Evolutionary conservation across 2,888 invertebrate genomes (phyloP).

Genomic region (Lordiphosa andalusiaca): DNA sequence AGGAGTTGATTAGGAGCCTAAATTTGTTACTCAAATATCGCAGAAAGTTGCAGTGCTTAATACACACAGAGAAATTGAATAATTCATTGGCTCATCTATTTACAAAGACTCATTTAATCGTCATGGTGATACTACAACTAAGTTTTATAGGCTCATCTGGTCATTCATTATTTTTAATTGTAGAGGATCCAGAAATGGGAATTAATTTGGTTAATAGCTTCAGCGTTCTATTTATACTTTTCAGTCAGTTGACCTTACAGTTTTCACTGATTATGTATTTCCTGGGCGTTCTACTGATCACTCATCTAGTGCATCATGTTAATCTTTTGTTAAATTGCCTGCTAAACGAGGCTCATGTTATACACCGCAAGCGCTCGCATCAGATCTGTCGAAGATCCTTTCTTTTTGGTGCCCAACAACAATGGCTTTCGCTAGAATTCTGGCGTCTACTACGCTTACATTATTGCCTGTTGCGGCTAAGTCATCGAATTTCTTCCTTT

Average conservation of each 20-base stretch:
- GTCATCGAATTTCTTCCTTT: constrained; percentile 41
- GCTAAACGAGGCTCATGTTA: constrained; percentile 32
- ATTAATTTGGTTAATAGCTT: constrained; percentile 24
- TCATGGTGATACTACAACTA: constrained; percentile 13
- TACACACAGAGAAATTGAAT: constrained; percentile 24
- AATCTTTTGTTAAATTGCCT: constrained; percentile 52
- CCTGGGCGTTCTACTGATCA: constrained; percentile 50
- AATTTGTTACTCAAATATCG: constrained; percentile 53
- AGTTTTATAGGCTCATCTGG: constrained; percentile 25
- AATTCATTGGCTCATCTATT: constrained; percentile 14
- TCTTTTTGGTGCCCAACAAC: constrained; percentile 42
- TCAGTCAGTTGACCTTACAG: constrained; percentile 60
- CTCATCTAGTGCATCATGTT: constrained; percentile 52
- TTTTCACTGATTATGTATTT: constrained; percentile 59
- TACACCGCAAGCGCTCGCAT: constrained; percentile 4
- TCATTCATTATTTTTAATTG: constrained; percentile 36
- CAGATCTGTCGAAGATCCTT: constrained; percentile 15
- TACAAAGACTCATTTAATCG: constrained; percentile 26
- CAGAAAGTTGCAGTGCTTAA: constrained; percentile 28
- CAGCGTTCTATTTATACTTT: constrained; percentile 47
- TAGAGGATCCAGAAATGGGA: constrained; percentile 30
- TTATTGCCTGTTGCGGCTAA: constrained; percentile 43
- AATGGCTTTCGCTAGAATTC: constrained; percentile 51
- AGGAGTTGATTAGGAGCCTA: constrained; percentile 47
- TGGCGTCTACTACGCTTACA: constrained; percentile 51